phyloP scores from a whole-genome alignment of 2,797 vertebrate genomes.

The Sylvilagus floridanus region DNA sequence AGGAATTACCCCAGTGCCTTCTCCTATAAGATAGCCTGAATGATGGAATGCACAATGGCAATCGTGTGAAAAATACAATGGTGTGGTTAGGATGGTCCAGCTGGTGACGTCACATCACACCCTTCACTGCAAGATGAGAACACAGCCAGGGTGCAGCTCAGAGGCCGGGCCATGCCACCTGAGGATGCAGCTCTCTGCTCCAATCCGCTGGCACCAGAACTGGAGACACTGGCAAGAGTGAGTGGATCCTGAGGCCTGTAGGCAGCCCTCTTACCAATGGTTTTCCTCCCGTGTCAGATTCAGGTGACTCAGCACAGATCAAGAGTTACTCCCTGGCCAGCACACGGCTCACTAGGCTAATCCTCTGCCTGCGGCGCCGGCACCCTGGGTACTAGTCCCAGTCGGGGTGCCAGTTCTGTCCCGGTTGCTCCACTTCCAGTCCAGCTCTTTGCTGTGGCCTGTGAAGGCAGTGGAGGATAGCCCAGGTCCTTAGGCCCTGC shows the following conservation, averaged over 20 bases:
- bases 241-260: accelerated
- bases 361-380: no score
- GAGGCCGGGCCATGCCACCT: neutral
- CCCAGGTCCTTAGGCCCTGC: no score
- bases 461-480: no score
- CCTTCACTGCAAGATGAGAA: neutral
- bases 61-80: neutral
- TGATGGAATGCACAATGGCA: neutral
- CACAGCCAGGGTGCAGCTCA: neutral
- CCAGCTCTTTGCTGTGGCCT: no score
- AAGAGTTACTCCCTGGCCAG: no score
- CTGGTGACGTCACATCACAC: neutral
- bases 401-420: no score
- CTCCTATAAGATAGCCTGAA: neutral
- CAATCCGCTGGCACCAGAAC: neutral
- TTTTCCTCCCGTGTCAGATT: neutral
- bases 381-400: no score
- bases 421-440: no score
- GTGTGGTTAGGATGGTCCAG: no score
- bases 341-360: no score
- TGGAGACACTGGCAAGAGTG: neutral
- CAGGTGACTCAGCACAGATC: neutral
- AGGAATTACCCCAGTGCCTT: neutral
- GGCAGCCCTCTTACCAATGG: neutral
- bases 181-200: neutral